Evolutionary conservation across 2,113 vertebrate species (phyloP).

Genomic region (Cololabis saira): DNA sequence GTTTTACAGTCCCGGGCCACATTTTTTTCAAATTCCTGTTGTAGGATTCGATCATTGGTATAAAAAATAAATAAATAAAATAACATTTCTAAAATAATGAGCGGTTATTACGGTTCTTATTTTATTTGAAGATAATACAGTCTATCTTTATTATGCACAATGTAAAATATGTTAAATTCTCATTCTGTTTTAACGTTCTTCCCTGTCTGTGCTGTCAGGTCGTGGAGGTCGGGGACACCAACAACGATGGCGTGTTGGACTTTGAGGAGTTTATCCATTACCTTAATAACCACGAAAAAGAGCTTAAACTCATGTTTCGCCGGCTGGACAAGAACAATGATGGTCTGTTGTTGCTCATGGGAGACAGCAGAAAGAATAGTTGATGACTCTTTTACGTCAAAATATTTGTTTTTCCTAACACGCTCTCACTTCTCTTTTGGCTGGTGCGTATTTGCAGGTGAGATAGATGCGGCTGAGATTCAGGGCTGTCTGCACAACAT

Average conservation of each 20-base stretch:
- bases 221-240: conserved; percentile 77
- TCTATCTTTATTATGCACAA: too few species aligned
- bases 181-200: not conserved
- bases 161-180: too few species aligned
- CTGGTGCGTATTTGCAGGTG: conserved; percentile 74
- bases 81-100: too few species aligned
- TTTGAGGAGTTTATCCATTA: conserved; percentile 88
- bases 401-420: not conserved
- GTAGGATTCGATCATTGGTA: too few species aligned
- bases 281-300: conserved; percentile 84
- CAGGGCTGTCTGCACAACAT: conserved; percentile 84
- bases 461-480: conserved; percentile 88
- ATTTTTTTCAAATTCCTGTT: too few species aligned
- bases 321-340: conserved; percentile 90
- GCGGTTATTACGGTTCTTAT: too few species aligned
- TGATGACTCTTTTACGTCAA: not conserved
- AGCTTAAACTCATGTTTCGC: conserved; percentile 87
- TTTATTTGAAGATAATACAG: too few species aligned
- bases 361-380: not conserved
- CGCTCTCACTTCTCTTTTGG: not conserved
- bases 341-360: conserved; percentile 67
- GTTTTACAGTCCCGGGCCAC: too few species aligned
- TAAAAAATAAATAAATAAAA: too few species aligned
- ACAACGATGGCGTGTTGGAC: conserved; percentile 84
- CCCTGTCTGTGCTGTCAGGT: conserved; percentile 72